These are phyloP conservation scores for Gymnocypris eckloni DNA, from an alignment of 2,797 vertebrate species.

Conservation along the genomic window DNA sequence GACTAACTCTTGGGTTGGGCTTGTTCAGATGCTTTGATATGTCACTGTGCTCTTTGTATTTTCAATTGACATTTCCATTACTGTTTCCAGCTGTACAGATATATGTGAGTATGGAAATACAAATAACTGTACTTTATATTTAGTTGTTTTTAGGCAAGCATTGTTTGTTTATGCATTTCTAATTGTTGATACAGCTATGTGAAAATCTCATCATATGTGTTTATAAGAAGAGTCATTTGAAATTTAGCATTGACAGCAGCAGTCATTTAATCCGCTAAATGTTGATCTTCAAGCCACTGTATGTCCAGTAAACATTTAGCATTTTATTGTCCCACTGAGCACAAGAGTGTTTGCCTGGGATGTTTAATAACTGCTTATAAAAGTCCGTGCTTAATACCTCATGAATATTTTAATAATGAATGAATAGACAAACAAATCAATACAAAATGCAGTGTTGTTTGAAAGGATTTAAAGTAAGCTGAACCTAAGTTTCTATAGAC, in stretches of 20 bases:
- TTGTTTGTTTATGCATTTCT: background rate
- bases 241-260: background rate
- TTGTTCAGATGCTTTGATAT: background rate
- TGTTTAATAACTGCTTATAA: conserved; percentile 20
- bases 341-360: conserved; percentile 34
- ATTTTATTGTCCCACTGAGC: conserved; percentile 18
- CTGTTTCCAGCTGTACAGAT: background rate
- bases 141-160: background rate
- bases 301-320: conserved; percentile 8
- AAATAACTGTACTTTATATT: background rate
- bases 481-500: conserved; percentile 1
- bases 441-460: background rate
- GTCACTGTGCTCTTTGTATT: background rate
- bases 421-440: conserved; percentile 6
- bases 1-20: background rate
- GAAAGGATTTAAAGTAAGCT: background rate
- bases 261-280: background rate
- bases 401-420: background rate
- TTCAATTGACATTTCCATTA: background rate
- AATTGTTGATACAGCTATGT: background rate
- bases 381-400: conserved; percentile 14
- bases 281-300: background rate
- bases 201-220: background rate
- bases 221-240: background rate
- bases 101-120: background rate